Evolutionary conservation across 2,113 vertebrate genomes (phyloP).

Genomic region (Casuarius casuarius): DNA sequence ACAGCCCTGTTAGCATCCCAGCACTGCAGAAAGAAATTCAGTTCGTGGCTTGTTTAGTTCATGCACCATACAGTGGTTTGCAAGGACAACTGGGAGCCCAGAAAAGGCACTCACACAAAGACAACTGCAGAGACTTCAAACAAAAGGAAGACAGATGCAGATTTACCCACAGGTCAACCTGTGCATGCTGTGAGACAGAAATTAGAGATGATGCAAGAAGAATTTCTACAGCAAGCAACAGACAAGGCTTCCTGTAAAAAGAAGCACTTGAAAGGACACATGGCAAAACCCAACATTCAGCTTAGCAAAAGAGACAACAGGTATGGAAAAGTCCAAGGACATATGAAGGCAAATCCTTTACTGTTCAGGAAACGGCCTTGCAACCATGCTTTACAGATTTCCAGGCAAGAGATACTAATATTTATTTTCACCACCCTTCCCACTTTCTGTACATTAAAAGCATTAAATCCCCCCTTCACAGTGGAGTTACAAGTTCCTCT

Average conservation of each 20-base stretch:
- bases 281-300: neutral
- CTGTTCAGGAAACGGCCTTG: neutral
- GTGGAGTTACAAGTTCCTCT: neutral
- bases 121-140: neutral
- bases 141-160: neutral
- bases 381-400: neutral
- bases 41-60: neutral
- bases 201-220: neutral
- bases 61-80: neutral
- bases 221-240: neutral
- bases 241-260: neutral
- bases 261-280: neutral
- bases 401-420: neutral
- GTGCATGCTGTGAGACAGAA: neutral
- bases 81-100: neutral
- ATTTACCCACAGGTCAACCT: neutral
- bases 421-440: neutral
- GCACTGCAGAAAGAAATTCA: neutral
- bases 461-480: neutral
- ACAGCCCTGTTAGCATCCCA: neutral
- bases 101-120: neutral
- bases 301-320: neutral
- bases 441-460: neutral
- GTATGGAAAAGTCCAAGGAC: neutral
- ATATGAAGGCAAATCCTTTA: neutral